Base-by-base conservation (phyloP, 2,888 invertebrate species). In the Andrena hattorfiana region DNA sequence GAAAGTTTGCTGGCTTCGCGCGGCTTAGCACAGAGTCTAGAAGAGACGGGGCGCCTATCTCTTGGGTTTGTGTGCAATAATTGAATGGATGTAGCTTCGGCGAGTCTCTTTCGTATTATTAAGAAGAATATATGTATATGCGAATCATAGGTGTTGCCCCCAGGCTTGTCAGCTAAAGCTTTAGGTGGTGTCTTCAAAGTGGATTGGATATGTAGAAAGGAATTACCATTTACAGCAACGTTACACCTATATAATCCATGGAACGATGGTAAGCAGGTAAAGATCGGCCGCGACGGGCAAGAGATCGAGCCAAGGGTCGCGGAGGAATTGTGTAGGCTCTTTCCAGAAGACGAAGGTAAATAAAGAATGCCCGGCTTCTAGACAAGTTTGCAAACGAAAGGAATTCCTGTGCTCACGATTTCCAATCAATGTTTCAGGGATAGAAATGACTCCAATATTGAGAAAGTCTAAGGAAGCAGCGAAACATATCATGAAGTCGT, bases 221-320 rank as follows among this genome's bases (percentile, higher is more conserved):
- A 99, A 93, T 95, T 99, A 83, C 97, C 98, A 2, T 99, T 99
- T 92, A 97, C 97, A 88, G 97, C 97, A 92, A 99, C 99, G 1
- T 96, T 97, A 89, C 99, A 99, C 94, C 95, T 99, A 81, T 98
- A 98, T 92, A 99, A 99, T 95, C 97, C 98, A 5, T 99, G 99
- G 99, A 99, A 99, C 95, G 99, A 99, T 93, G 98, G 98, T 63
- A 99, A 99, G 94, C 99, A 99, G 77, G 99, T 99, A 0, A 99
- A 99, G 95, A 99, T 99, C 91, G 99, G 99, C n/a, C 96, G 99
- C 84, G 99, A 99, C 95, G 99, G 99, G 0, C 97, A 99, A 95
- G 99, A 99, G 95, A 98, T 99, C 88, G 99, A 99, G 94, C 99
- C 99, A 2, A 96, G 97, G 94, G 98, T 98, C 73, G 99, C 98